Conservation (phyloP, 1,140 invertebrate species). For the Brachionus manjavacas region DNA sequence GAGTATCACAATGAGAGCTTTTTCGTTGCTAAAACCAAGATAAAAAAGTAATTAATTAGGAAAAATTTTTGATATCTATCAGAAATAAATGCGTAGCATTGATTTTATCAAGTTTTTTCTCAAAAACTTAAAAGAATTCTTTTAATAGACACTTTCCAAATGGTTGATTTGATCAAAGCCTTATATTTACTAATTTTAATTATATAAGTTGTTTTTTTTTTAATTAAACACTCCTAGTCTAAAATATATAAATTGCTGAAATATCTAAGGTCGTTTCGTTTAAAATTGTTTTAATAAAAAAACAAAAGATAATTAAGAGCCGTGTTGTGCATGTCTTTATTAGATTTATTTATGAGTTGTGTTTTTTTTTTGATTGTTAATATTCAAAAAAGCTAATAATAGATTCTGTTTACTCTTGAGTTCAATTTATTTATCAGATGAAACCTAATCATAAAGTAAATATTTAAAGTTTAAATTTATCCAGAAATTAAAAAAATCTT, state of each 20-base stretch:
- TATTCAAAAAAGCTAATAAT: not conserved
- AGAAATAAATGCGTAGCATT: not conserved
- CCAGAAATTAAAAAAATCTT: not conserved
- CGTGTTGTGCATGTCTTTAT: not conserved
- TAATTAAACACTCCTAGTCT: not conserved
- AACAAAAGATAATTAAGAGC: not conserved
- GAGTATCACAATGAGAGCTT: not conserved
- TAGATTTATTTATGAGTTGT: not conserved
- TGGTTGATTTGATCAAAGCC: not conserved
- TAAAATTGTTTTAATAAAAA: not conserved
- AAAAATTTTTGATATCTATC: constrained; percentile 8
- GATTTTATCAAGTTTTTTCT: constrained; percentile 17
- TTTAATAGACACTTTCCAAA: not conserved
- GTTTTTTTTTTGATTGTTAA: not conserved
- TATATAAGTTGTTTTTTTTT: not conserved
- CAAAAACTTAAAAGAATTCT: not conserved
- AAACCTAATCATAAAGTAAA: not conserved
- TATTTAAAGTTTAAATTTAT: constrained; percentile 8
- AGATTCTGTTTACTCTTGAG: not conserved
- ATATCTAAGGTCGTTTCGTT: not conserved
- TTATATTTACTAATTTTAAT: not conserved
- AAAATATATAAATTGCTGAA: not conserved
- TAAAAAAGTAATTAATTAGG: not conserved
- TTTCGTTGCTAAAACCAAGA: not conserved
- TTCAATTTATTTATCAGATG: not conserved